Conservation (phyloP, 2,113 vertebrate species). For the Oceanites oceanicus region DNA sequence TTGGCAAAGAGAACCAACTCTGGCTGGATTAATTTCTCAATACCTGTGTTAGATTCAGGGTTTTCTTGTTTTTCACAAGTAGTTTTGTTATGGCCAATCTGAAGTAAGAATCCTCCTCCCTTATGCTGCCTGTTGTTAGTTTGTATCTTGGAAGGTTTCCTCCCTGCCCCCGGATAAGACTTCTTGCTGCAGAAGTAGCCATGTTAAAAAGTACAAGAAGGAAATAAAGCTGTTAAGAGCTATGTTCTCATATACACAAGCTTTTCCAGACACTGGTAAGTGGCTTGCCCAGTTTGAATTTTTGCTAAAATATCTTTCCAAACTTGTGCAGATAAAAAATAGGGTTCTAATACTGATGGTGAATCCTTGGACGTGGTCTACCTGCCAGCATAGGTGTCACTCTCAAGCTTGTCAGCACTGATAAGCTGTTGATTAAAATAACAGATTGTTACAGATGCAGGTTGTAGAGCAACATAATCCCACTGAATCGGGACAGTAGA, state of each 20-base stretch:
- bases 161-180: fast-evolving
- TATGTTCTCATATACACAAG: neutral
- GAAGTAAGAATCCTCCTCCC: neutral
- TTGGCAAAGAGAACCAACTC: neutral
- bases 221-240: neutral
- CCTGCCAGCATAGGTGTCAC: neutral
- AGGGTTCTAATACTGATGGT: neutral
- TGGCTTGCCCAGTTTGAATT: neutral
- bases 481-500: neutral
- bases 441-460: neutral
- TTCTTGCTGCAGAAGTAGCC: neutral
- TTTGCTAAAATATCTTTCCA: neutral
- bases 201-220: neutral
- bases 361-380: neutral
- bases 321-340: neutral
- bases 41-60: neutral
- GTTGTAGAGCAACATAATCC: neutral
- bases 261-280: neutral
- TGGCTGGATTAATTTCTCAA: neutral
- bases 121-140: neutral
- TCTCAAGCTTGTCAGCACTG: neutral
- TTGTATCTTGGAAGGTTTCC: neutral
- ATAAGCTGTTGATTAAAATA: neutral
- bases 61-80: neutral
- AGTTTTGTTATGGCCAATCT: neutral